Percentiles rank a stretch among this genome's conserved stretches.
phyloP scores from a whole-genome alignment of 2,113 vertebrate species.

The Brachypteracias leptosomus region DNA sequence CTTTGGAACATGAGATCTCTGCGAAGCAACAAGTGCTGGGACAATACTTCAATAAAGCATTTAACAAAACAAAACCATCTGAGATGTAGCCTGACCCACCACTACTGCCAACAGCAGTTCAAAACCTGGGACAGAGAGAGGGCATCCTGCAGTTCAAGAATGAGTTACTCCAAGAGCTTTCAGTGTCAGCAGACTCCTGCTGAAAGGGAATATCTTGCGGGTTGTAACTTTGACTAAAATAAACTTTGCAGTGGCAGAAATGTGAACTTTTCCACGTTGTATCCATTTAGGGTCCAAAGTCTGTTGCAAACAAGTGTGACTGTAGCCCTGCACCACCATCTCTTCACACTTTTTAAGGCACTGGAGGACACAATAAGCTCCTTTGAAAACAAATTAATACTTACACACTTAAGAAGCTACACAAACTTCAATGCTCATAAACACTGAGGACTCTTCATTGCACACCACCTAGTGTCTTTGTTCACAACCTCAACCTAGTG shows the following conservation, averaged over 20 bases:
- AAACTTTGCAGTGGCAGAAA: background rate
- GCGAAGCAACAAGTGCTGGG: background rate
- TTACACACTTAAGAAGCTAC: background rate
- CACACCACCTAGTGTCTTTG: too few relatives aligned
- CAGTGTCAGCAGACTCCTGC: background rate
- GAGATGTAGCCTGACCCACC: background rate
- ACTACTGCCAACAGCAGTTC: background rate
- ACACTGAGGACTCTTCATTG: background rate
- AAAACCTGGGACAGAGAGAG: background rate
- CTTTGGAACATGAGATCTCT: background rate
- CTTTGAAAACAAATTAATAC: background rate
- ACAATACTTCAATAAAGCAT: background rate
- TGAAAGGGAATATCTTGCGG: background rate
- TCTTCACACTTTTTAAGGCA: background rate
- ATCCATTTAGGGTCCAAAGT: background rate
- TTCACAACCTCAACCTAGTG: too few relatives aligned
- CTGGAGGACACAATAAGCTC: background rate
- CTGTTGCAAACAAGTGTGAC: background rate
- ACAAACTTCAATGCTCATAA: background rate
- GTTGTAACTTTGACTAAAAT: background rate
- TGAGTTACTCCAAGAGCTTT: background rate
- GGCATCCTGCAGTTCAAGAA: background rate
- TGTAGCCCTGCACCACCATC: accelerated
- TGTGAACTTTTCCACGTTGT: background rate
- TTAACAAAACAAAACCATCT: background rate